phyloP scores from a whole-genome alignment of 2,113 vertebrate species.

The Cairina moschata region DNA sequence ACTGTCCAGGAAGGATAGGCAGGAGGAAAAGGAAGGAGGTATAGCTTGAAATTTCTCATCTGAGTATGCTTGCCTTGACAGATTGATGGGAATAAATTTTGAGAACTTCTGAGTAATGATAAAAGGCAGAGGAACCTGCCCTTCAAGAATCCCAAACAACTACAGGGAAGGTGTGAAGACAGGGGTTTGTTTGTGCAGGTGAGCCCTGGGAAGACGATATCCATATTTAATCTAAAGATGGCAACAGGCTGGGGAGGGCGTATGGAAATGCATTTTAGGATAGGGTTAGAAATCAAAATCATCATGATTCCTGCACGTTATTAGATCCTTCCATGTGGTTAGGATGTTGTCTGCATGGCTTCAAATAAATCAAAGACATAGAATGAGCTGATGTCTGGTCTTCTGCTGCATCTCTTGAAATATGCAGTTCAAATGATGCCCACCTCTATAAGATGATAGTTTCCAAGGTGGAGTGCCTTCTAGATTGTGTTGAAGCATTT shows the following conservation, averaged over 20 bases:
- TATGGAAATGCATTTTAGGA: background rate
- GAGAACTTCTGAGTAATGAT: background rate
- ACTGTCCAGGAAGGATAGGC: background rate
- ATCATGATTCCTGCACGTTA: background rate
- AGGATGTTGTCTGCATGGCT: background rate
- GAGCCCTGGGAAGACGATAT: background rate
- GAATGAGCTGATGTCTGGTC: background rate
- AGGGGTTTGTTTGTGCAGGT: background rate
- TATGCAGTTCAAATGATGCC: background rate
- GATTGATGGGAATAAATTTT: background rate
- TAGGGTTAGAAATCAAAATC: background rate
- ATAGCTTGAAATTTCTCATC: background rate
- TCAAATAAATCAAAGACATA: background rate
- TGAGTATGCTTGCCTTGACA: background rate
- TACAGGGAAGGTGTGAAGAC: background rate
- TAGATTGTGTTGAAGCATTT: background rate
- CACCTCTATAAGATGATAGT: background rate
- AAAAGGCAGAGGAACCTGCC: background rate
- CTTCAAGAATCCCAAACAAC: background rate
- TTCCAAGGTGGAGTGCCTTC: background rate
- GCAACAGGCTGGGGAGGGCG: background rate
- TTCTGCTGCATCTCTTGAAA: background rate
- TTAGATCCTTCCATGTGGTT: background rate
- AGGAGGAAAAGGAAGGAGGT: background rate
- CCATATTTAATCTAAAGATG: background rate